These are phyloP conservation scores for Palythoa grandiflora DNA, from an alignment of 92 coral and sea anemone genomes.

Conservation along the genomic window DNA sequence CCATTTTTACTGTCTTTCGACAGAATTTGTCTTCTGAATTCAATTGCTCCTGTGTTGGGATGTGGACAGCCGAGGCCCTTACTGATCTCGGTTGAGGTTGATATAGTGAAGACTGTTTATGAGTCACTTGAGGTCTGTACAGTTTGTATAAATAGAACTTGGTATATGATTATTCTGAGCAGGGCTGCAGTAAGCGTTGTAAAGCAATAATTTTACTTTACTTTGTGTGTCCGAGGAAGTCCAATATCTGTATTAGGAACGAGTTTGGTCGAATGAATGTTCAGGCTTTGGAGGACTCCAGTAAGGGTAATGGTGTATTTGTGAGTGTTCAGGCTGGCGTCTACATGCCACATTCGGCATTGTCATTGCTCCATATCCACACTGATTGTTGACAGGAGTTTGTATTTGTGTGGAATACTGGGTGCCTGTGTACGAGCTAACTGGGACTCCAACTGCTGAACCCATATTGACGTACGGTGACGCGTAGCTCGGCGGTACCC, in stretches of 20 bases:
- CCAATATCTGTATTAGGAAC: slow-evolving; percentile 75
- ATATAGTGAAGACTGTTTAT: not conserved
- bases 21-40: slow-evolving; percentile 57
- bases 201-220: slow-evolving; percentile 7
- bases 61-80: slow-evolving; percentile 28
- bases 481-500: slow-evolving; percentile 91
- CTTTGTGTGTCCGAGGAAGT: slow-evolving; percentile 30
- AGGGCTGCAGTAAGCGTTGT: slow-evolving; percentile 1
- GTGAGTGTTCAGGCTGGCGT: slow-evolving; percentile 91
- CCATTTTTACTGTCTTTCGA: slow-evolving; percentile 54
- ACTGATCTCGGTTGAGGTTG: slow-evolving; percentile 38
- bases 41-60: slow-evolving; percentile 31
- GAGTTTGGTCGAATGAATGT: slow-evolving; percentile 85
- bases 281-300: slow-evolving; percentile 90
- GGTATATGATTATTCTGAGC: slow-evolving; percentile 56
- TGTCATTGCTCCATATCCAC: slow-evolving; percentile 94
- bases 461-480: slow-evolving; percentile 96
- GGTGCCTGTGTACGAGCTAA: slow-evolving; percentile 94
- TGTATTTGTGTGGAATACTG: slow-evolving; percentile 97
- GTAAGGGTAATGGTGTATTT: slow-evolving; percentile 89
- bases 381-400: slow-evolving; percentile 94
- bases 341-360: slow-evolving; percentile 92
- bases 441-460: slow-evolving; percentile 93
- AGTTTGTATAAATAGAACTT: slow-evolving; percentile 76
- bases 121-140: slow-evolving; percentile 36